These are phyloP conservation scores for Watsonalla cultraria DNA, from an alignment of 2,888 invertebrate species.

Conservation along the genomic window DNA sequence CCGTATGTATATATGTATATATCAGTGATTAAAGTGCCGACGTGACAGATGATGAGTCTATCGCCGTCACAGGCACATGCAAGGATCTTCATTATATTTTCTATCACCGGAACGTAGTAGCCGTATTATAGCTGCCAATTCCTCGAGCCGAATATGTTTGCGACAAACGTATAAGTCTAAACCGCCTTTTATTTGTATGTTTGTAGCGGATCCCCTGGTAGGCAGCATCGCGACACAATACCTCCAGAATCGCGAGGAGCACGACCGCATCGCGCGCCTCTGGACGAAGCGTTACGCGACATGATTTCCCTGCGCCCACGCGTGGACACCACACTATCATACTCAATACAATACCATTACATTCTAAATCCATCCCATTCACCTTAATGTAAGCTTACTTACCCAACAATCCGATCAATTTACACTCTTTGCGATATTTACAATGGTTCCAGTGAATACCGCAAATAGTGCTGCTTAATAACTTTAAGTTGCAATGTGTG, in stretches of 20 bases:
- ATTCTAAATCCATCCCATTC: conserved; percentile 67
- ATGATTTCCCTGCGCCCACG: conserved; percentile 79
- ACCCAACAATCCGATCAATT: conserved; percentile 25
- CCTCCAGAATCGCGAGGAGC: conserved; percentile 97
- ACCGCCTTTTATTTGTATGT: background rate
- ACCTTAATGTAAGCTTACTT: conserved; percentile 58
- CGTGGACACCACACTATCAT: conserved; percentile 50
- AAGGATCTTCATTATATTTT: too few relatives aligned
- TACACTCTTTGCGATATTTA: conserved; percentile 33
- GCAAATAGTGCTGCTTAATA: conserved; percentile 47
- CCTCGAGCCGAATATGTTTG: too few relatives aligned
- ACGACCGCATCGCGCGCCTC: conserved; percentile 97
- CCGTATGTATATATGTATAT: too few relatives aligned
- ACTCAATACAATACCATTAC: conserved; percentile 58
- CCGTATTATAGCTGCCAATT: too few relatives aligned
- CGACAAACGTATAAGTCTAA: too few relatives aligned
- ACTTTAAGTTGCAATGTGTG: conserved; percentile 63
- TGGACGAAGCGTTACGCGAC: conserved; percentile 99
- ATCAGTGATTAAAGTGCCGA: too few relatives aligned
- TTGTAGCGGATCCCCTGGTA: conserved; percentile 95
- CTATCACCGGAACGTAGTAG: too few relatives aligned
- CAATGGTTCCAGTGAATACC: conserved; percentile 20
- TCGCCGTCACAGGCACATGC: too few relatives aligned
- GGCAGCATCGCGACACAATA: conserved; percentile 99
- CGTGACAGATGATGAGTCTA: too few relatives aligned